Conservation (phyloP, 2,113 vertebrate species). For the Mesembrinibis cayennensis region DNA sequence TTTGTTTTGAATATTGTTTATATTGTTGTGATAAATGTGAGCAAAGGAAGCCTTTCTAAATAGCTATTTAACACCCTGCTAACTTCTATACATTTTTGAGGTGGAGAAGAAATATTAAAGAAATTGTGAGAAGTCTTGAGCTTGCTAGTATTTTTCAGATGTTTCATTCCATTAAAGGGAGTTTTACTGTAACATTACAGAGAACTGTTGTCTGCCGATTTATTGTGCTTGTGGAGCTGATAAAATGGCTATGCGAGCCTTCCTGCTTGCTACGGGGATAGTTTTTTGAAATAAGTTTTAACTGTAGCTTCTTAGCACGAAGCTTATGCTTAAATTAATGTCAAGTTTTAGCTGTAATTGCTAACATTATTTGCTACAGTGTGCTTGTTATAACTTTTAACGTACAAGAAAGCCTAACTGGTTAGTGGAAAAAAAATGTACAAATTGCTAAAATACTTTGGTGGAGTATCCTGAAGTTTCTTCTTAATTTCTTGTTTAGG, state of each 20-base stretch:
- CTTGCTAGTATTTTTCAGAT: neutral
- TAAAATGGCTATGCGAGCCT: accelerated
- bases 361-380: accelerated
- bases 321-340: neutral
- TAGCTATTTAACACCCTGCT: neutral
- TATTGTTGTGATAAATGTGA: neutral
- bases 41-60: neutral
- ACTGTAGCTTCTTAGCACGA: neutral
- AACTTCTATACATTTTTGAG: neutral
- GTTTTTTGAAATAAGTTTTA: neutral
- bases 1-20: neutral
- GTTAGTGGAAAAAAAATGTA: neutral
- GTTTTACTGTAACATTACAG: neutral
- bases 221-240: neutral
- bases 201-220: neutral
- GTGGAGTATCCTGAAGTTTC: neutral
- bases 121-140: neutral
- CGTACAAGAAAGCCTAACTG: neutral
- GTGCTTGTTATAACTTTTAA: neutral
- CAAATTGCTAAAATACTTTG: neutral
- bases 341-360: neutral
- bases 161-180: neutral
- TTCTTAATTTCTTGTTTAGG: neutral
- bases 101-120: neutral
- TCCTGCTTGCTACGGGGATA: neutral